Base-by-base conservation (phyloP, 1,140 invertebrate species). In the Papilio dardanus region DNA sequence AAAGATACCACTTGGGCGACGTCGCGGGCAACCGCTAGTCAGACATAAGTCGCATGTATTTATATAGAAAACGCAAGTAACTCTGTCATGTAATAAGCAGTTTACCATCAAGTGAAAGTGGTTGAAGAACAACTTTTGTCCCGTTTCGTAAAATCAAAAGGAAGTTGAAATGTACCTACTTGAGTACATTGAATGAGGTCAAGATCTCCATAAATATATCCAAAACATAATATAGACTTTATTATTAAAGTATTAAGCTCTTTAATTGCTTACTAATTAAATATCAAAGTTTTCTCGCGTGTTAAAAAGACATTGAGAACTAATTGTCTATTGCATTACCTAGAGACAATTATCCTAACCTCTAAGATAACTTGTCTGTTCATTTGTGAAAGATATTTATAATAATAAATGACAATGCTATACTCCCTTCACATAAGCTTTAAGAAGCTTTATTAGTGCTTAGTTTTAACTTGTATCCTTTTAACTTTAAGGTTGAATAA, bases 271-370 rank as follows among this genome's bases (percentile, higher is more conserved):
- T 4, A 12, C 8, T 28, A 28, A 28, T 14, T 14, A 24, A 4
- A 12, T 30, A 62, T 62, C 54, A 28, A 62, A 14, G 12, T 62
- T 62, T 62, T 14, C 6, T 62, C 24, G 54, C 54, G 24, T 62
- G 54, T 28, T 28, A 62, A 4, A 62, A 28, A 62, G 54, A 62
- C 54, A 62, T 62, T 62, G 24, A 30, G 24, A 62, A 62, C 12
- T 62, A 62, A 62, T 62, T 58, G 12, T 62, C 12, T 30, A 16
- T n/a, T n/a, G 24, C 54, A 62, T 62, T 62, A 28, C 54, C 12
- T 28, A 62, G 1, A 62, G 10, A 62, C 54, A 28, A 28, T 62
- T 62, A 28, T 28, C 24, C 12, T 62, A 28, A 62, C 24, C 54
- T 62, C 54, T 30, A 28, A 28, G 54, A 62, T 28, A 30, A 28